phyloP scores from a whole-genome alignment of 2,113 vertebrate species.

The Speoplatyrhinus poulsoni region DNA sequence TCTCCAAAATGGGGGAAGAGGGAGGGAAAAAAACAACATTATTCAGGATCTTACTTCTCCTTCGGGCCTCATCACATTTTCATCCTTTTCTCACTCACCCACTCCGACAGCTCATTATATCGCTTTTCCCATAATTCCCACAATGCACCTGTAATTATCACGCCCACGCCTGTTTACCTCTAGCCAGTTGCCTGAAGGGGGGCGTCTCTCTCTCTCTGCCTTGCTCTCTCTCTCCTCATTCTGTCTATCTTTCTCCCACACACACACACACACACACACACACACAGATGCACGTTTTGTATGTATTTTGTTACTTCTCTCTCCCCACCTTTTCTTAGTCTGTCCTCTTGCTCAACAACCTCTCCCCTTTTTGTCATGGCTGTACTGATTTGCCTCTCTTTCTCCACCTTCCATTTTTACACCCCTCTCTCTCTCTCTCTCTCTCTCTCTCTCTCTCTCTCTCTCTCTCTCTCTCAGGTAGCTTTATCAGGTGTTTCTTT shows the following conservation, averaged over 20 bases:
- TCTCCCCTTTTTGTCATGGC: not conserved
- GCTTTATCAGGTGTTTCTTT: not conserved
- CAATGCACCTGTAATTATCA: slow-evolving; percentile 76
- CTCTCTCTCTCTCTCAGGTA: not conserved
- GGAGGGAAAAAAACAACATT: slow-evolving; percentile 40
- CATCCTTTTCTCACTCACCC: slow-evolving; percentile 65
- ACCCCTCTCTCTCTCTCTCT: not conserved
- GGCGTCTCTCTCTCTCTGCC: slow-evolving; percentile 57
- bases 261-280: not conserved
- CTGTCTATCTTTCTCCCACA: not conserved
- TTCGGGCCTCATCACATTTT: slow-evolving; percentile 63
- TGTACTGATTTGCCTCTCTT: not conserved
- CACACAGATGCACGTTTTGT: not conserved
- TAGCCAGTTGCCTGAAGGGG: slow-evolving; percentile 72
- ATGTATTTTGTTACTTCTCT: not conserved
- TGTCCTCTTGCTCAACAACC: not conserved
- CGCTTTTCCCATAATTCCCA: slow-evolving; percentile 72
- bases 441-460: not conserved
- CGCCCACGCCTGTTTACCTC: slow-evolving; percentile 75
- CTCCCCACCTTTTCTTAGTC: not conserved
- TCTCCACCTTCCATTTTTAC: not conserved
- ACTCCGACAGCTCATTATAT: slow-evolving; percentile 75
- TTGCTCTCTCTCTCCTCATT: slow-evolving; percentile 20
- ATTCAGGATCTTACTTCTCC: slow-evolving; percentile 57
- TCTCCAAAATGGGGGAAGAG: not conserved